Conservation (phyloP, 2,888 invertebrate species). For the Exephanes ischioxanthus region DNA sequence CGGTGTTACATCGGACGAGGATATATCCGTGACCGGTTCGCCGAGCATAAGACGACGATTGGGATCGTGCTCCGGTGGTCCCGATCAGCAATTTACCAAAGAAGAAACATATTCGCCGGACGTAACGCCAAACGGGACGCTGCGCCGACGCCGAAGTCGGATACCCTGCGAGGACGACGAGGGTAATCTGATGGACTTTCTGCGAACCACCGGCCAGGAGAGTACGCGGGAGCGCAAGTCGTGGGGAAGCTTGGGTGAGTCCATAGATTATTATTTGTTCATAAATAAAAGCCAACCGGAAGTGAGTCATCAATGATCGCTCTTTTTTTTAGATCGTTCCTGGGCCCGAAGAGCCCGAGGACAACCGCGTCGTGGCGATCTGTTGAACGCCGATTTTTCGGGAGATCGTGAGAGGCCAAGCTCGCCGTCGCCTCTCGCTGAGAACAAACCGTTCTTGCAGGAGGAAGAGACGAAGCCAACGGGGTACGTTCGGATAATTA, state of each 20-base stretch:
- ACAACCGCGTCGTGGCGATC: conserved; percentile 92
- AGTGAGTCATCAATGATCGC: not conserved
- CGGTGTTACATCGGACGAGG: conserved; percentile 88
- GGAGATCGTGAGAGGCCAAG: conserved; percentile 90
- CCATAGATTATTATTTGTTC: not conserved
- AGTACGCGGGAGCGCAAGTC: conserved; percentile 92
- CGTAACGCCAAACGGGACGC: conserved; percentile 95
- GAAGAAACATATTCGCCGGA: conserved; percentile 88
- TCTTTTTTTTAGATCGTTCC: conserved; percentile 89
- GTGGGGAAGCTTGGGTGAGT: conserved; percentile 93
- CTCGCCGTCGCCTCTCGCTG: conserved; percentile 88
- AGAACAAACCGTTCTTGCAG: conserved; percentile 86
- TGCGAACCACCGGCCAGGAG: conserved; percentile 91
- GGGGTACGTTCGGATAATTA: conserved; percentile 83
- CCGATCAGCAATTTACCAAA: conserved; percentile 83
- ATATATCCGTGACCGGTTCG: conserved; percentile 88
- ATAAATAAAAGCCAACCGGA: not conserved
- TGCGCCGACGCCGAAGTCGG: conserved; percentile 92
- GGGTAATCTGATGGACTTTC: conserved; percentile 93
- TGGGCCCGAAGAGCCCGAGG: conserved; percentile 94
- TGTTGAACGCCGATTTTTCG: conserved; percentile 90
- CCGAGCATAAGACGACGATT: conserved; percentile 89
- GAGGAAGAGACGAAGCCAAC: conserved; percentile 87
- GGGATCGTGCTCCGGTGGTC: conserved; percentile 87
- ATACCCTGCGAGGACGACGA: conserved; percentile 94